These are phyloP conservation scores for Drosophila stalkeri DNA, from an alignment of 2,888 invertebrate species.

Conservation along the genomic window DNA sequence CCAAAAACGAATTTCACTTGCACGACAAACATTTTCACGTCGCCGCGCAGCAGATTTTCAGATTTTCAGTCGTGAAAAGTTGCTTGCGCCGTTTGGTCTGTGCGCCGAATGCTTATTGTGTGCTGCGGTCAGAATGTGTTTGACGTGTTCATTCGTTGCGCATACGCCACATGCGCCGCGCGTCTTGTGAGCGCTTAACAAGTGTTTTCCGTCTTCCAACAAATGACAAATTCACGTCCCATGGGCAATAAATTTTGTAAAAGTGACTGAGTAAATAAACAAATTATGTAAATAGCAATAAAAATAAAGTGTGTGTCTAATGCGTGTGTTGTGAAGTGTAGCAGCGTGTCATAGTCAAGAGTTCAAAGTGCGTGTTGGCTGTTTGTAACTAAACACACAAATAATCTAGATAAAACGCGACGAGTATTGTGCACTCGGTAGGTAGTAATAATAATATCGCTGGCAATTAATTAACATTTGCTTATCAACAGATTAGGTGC, in stretches of 20 bases:
- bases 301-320: not conserved
- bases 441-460: conserved; percentile 16
- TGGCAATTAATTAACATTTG: conserved; percentile 32
- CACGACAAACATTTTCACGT: conserved; percentile 64
- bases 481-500: conserved; percentile 18
- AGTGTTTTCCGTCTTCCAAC: conserved; percentile 50
- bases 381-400: conserved; percentile 9
- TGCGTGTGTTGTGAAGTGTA: conserved; percentile 11
- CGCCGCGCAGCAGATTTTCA: conserved; percentile 27
- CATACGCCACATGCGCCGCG: conserved; percentile 63
- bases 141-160: conserved; percentile 48
- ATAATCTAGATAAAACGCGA: not conserved
- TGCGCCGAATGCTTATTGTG: conserved; percentile 49
- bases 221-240: conserved; percentile 28
- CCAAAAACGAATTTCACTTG: conserved; percentile 25
- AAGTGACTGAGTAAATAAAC: conserved; percentile 12
- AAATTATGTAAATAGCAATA: conserved; percentile 9
- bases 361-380: conserved; percentile 18
- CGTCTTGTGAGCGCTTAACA: conserved; percentile 54
- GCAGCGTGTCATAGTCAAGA: not conserved
- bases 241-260: conserved; percentile 19
- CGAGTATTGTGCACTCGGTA: conserved; percentile 7
- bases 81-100: conserved; percentile 69
- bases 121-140: conserved; percentile 43
- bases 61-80: conserved; percentile 71